These are phyloP conservation scores for Apoderus coryli DNA, from an alignment of 2,888 invertebrate species.

Conservation along the genomic window DNA sequence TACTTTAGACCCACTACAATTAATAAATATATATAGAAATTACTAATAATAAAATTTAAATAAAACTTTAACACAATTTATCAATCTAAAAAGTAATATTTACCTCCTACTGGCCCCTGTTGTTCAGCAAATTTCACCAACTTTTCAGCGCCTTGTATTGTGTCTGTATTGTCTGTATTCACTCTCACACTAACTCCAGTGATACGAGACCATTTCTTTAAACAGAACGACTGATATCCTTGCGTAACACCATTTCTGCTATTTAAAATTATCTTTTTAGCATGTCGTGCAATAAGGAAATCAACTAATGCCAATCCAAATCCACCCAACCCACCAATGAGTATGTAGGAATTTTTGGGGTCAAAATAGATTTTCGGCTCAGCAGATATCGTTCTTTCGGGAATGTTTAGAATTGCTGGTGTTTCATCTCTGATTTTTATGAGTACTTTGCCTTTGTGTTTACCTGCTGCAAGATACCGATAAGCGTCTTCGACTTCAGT, in stretches of 20 bases:
- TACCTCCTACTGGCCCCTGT: slow-evolving; percentile 42
- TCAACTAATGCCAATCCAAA: slow-evolving; percentile 47
- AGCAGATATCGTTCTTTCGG: slow-evolving; percentile 15
- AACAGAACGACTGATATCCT: slow-evolving; percentile 43
- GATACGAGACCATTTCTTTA: slow-evolving; percentile 23
- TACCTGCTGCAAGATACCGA: slow-evolving; percentile 46
- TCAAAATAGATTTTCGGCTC: slow-evolving; percentile 19
- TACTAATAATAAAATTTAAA: too few species aligned
- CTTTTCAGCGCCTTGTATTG: slow-evolving; percentile 29
- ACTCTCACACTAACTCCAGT: slow-evolving; percentile 29
- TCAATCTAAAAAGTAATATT: slow-evolving; percentile 1
- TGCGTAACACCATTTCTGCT: slow-evolving; percentile 41
- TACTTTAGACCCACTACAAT: too few species aligned
- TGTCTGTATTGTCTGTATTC: slow-evolving; percentile 31
- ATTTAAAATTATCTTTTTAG: slow-evolving; percentile 40
- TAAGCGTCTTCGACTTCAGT: slow-evolving; percentile 58
- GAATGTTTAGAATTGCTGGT: slow-evolving; percentile 6
- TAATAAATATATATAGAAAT: too few species aligned
- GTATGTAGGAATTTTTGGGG: slow-evolving; percentile 25
- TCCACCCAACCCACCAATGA: slow-evolving; percentile 46
- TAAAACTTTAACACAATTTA: too few species aligned
- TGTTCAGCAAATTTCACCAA: slow-evolving; percentile 30
- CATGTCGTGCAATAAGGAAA: slow-evolving; percentile 45
- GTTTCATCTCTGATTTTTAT: slow-evolving; percentile 28
- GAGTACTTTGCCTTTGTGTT: slow-evolving; percentile 67